These are phyloP conservation scores for Zeuzera pyrina DNA, from an alignment of 2,888 invertebrate species.

Conservation along the genomic window DNA sequence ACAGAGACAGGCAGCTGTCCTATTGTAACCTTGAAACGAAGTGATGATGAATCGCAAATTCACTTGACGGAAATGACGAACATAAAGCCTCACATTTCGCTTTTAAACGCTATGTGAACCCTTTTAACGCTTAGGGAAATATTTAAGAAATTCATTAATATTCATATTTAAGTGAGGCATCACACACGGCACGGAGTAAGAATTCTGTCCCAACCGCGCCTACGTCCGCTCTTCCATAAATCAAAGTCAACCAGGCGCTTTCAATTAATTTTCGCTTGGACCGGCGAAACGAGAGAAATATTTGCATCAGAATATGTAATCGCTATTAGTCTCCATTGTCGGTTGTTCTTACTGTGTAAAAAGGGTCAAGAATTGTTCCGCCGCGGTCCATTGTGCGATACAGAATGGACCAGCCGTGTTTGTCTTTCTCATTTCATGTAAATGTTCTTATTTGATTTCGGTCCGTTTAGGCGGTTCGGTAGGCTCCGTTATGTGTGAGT, in stretches of 20 bases:
- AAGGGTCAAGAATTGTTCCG: slow-evolving; percentile 33
- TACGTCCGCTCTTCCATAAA: slow-evolving; percentile 23
- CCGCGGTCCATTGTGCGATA: slow-evolving; percentile 40
- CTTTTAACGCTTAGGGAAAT: no score
- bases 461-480: slow-evolving; percentile 35
- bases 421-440: slow-evolving; percentile 48
- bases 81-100: no score
- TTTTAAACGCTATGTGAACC: no score
- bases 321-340: slow-evolving; percentile 5
- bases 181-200: no score
- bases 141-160: no score
- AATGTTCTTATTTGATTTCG: slow-evolving; percentile 60
- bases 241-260: slow-evolving; percentile 33
- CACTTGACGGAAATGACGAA: no score
- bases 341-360: slow-evolving; percentile 18
- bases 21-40: no score
- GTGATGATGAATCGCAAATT: no score
- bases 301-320: slow-evolving; percentile 36
- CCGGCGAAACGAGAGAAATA: slow-evolving; percentile 20
- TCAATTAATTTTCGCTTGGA: slow-evolving; percentile 35
- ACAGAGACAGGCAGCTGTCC: no score
- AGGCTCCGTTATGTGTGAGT: slow-evolving; percentile 20
- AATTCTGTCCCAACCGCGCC: slow-evolving; percentile 4
- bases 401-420: slow-evolving; percentile 34
- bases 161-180: no score